A percentile compares a stretch with the other conserved stretches of the same genome.
Evolutionary conservation across 1,140 invertebrate species (phyloP).

Genomic region (Cyrtorhinus lividipennis): DNA sequence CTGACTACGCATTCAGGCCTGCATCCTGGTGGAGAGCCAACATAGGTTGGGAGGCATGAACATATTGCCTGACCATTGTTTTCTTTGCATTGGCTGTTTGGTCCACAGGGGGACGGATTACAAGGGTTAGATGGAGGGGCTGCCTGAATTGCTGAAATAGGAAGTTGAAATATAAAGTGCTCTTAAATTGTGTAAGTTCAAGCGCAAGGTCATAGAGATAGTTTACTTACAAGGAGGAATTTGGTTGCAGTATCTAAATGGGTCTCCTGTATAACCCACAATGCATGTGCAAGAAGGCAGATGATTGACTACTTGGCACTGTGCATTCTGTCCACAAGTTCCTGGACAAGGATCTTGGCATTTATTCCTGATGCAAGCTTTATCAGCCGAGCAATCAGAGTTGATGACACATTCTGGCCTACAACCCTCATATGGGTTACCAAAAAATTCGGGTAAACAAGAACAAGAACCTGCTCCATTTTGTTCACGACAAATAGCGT

Average conservation of each 20-base stretch:
- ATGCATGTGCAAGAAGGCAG: conserved; percentile 53
- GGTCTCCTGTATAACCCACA: conserved; percentile 55
- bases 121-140: conserved; percentile 31
- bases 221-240: conserved; percentile 25
- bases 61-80: conserved; percentile 44
- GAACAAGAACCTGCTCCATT: conserved; percentile 50
- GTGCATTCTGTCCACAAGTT: conserved; percentile 54
- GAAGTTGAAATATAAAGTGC: not conserved
- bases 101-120: conserved; percentile 40
- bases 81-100: conserved; percentile 44
- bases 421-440: conserved; percentile 59
- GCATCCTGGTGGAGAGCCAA: conserved; percentile 36
- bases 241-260: conserved; percentile 45
- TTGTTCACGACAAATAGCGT: conserved; percentile 51
- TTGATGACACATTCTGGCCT: conserved; percentile 56
- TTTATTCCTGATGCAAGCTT: conserved; percentile 56
- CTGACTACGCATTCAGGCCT: conserved; percentile 35
- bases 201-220: not conserved
- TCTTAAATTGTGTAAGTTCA: not conserved
- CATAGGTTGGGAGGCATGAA: conserved; percentile 31
- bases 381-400: conserved; percentile 52
- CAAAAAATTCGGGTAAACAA: conserved; percentile 53
- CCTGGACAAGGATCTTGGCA: conserved; percentile 61
- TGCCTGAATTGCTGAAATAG: conserved; percentile 18
- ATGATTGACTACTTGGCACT: conserved; percentile 61